A percentile compares a stretch with the other conserved stretches of the same genome.
Conservation (phyloP, 2,797 vertebrate genomes). For the Leuciscus waleckii region DNA sequence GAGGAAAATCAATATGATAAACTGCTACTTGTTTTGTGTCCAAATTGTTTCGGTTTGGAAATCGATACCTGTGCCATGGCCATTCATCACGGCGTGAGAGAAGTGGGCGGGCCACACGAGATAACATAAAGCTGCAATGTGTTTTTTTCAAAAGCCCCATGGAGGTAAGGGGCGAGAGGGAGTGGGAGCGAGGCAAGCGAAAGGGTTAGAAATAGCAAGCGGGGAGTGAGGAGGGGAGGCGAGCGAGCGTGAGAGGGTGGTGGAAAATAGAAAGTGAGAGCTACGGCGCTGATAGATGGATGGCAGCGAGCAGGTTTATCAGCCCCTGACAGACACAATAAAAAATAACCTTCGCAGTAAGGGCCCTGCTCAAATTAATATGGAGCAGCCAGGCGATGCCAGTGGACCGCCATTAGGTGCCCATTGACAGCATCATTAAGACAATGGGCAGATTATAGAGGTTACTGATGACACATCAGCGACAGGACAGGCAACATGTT, state of each 20-base stretch:
- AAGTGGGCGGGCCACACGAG: constrained; percentile 70
- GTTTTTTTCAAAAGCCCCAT: constrained; percentile 50
- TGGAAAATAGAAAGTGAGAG: constrained; percentile 59
- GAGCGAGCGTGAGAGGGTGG: constrained; percentile 56
- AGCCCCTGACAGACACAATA: constrained; percentile 82
- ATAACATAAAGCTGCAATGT: constrained; percentile 76
- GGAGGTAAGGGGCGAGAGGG: constrained; percentile 27
- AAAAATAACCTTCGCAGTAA: constrained; percentile 81
- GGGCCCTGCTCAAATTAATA: constrained; percentile 78
- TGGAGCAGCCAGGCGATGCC: constrained; percentile 76
- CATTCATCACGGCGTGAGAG: constrained; percentile 81
- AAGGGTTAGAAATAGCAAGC: constrained; percentile 61
- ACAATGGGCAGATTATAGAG: constrained; percentile 78
- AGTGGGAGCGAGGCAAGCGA: constrained; percentile 52
- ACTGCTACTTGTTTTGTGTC: constrained; percentile 85
- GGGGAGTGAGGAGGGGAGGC: constrained; percentile 43
- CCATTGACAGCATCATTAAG: constrained; percentile 80
- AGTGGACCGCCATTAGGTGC: constrained; percentile 77
- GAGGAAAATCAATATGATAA: constrained; percentile 86
- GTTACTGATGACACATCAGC: constrained; percentile 75
- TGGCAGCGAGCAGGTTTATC: constrained; percentile 77
- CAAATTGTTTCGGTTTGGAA: constrained; percentile 89
- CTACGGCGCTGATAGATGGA: constrained; percentile 70
- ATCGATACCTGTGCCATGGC: constrained; percentile 79
- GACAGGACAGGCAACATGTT: constrained; percentile 64